Evolutionary conservation across 2,797 vertebrate genomes (phyloP).

Genomic region (Pangasius djambal): DNA sequence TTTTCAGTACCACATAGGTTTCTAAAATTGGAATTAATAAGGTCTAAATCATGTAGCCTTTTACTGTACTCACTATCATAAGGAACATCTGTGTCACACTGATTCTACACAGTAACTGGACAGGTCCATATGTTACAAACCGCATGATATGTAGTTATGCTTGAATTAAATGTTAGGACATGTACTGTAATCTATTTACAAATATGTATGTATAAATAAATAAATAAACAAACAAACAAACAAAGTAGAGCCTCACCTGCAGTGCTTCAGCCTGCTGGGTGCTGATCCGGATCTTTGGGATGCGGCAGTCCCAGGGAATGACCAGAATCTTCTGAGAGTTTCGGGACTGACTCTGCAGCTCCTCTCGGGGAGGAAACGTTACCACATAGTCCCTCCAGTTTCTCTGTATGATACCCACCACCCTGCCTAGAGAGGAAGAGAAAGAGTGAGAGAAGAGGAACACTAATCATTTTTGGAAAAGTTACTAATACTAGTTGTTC

Average conservation of each 20-base stretch:
- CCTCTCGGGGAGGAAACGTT: slow-evolving; percentile 89
- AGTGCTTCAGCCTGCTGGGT: slow-evolving; percentile 90
- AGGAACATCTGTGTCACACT: neutral
- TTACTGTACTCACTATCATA: neutral
- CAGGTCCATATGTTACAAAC: neutral
- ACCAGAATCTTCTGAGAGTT: slow-evolving; percentile 87
- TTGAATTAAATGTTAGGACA: neutral
- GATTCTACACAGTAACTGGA: neutral
- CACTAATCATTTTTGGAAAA: neutral
- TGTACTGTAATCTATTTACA: neutral
- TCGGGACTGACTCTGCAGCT: slow-evolving; percentile 83
- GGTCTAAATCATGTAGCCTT: neutral
- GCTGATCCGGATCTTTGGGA: slow-evolving; percentile 94
- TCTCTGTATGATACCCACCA: slow-evolving; percentile 92
- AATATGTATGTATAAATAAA: neutral
- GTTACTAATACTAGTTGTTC: neutral
- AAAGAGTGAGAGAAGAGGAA: neutral
- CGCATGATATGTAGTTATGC: neutral
- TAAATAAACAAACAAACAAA: neutral
- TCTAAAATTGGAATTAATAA: neutral
- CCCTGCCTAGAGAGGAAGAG: slow-evolving; percentile 77
- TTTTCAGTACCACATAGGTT: neutral
- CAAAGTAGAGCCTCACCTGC: slow-evolving; percentile 76
- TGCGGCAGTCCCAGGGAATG: slow-evolving; percentile 90
- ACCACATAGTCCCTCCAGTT: slow-evolving; percentile 97